Evolutionary conservation across 2,888 invertebrate species (phyloP).

Genomic region (Drosophila melanocephala): DNA sequence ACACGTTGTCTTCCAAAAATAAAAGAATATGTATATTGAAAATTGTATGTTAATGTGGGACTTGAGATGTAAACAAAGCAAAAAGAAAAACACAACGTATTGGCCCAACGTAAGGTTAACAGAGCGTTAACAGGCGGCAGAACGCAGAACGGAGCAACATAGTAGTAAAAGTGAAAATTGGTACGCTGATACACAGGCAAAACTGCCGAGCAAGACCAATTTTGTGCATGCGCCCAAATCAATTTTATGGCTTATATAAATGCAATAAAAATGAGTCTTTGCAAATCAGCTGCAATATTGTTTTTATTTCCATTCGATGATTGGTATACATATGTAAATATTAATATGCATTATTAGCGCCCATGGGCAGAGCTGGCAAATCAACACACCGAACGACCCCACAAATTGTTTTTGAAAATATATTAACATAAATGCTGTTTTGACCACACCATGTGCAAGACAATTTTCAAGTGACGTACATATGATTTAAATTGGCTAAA

Average conservation of each 20-base stretch:
- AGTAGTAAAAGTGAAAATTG: slow-evolving; percentile 20
- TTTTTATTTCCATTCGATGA: slow-evolving; percentile 50
- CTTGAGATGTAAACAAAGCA: slow-evolving; percentile 50
- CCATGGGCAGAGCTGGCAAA: slow-evolving; percentile 31
- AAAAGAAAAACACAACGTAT: slow-evolving; percentile 21
- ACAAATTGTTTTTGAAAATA: slow-evolving; percentile 4
- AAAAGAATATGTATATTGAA: slow-evolving; percentile 39
- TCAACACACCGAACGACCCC: slow-evolving; percentile 16
- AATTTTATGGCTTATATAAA: background rate
- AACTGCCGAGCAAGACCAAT: background rate
- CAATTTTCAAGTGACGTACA: slow-evolving; percentile 48
- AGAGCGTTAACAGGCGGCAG: slow-evolving; percentile 23
- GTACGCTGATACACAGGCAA: slow-evolving; percentile 7
- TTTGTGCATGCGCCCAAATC: background rate
- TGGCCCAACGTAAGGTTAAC: slow-evolving; percentile 19
- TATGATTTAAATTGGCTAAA: slow-evolving; percentile 57
- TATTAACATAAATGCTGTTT: slow-evolving; percentile 41
- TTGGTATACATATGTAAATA: slow-evolving; percentile 48
- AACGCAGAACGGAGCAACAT: slow-evolving; percentile 38
- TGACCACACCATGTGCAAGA: slow-evolving; percentile 35
- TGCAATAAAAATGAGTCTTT: background rate
- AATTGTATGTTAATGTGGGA: slow-evolving; percentile 36
- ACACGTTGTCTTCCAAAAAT: slow-evolving; percentile 40
- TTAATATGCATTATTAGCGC: slow-evolving; percentile 43
- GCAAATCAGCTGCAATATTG: slow-evolving; percentile 17